A percentile compares a stretch with the other conserved stretches of the same genome.
Evolutionary conservation across 2,113 vertebrate genomes (phyloP).

Genomic region (Pachypanchax playfairii): DNA sequence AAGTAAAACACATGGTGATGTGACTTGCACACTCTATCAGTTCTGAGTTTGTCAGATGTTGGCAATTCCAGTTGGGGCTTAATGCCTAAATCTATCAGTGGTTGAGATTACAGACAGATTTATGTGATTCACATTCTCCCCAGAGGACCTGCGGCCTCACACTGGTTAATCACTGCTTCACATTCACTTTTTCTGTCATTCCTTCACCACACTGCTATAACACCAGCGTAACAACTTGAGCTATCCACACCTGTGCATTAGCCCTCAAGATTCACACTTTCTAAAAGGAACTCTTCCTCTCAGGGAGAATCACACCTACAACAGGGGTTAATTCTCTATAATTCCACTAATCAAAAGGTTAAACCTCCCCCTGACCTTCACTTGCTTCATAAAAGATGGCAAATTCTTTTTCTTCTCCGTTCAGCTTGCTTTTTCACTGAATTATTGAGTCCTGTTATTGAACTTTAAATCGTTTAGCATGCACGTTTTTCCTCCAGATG

Average conservation of each 20-base stretch:
- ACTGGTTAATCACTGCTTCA: constrained; percentile 72
- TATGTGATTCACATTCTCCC: constrained; percentile 73
- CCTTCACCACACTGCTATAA: constrained; percentile 25
- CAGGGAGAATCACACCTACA: constrained; percentile 40
- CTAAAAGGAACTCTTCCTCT: constrained; percentile 23
- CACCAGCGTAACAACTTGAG: constrained; percentile 41
- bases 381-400: constrained; percentile 69
- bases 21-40: constrained; percentile 39
- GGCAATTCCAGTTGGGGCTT: constrained; percentile 72
- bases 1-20: constrained; percentile 40
- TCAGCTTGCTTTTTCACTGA: constrained; percentile 40
- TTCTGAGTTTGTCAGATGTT: constrained; percentile 77
- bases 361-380: constrained; percentile 71
- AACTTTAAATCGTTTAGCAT: constrained; percentile 57
- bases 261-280: constrained; percentile 32
- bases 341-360: constrained; percentile 77
- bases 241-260: constrained; percentile 28
- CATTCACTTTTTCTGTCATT: constrained; percentile 61
- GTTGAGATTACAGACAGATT: constrained; percentile 80
- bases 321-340: constrained; percentile 74
- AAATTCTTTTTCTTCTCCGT: constrained; percentile 53
- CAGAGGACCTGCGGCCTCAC: constrained; percentile 66
- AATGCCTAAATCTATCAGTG: constrained; percentile 76
- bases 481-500: constrained; percentile 46
- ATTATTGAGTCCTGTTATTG: constrained; percentile 56